A percentile compares a stretch with the other conserved stretches of the same genome.
These are phyloP conservation scores for Tachina grossa DNA, from an alignment of 2,888 invertebrate genomes.

Conservation along the genomic window DNA sequence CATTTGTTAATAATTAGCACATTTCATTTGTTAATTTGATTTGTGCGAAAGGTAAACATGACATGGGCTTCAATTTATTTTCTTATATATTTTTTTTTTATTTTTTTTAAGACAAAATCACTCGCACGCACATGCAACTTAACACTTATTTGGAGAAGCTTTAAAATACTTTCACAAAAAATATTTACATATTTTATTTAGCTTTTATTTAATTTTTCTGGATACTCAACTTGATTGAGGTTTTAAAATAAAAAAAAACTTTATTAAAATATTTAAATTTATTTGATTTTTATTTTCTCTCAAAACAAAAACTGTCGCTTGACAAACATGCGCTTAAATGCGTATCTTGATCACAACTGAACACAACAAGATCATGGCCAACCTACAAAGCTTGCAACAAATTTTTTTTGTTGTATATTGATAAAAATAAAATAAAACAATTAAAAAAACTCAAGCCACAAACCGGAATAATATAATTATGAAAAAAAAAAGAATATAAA, in stretches of 20 bases:
- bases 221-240: background rate
- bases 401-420: background rate
- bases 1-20: constrained; percentile 38
- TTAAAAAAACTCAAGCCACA: constrained; percentile 12
- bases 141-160: background rate
- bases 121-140: constrained; percentile 39
- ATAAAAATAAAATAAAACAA: background rate
- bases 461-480: constrained; percentile 39
- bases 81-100: no score
- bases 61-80: background rate
- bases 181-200: background rate
- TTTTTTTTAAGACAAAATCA: background rate
- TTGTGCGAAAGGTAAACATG: background rate
- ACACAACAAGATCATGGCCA: constrained; percentile 53
- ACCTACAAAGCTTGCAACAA: constrained; percentile 25
- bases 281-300: constrained; percentile 1
- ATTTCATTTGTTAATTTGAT: constrained; percentile 37
- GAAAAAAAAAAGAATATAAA: constrained; percentile 4
- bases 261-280: constrained; percentile 2
- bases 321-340: constrained; percentile 51
- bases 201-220: background rate
- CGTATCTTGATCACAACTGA: constrained; percentile 55
- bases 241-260: background rate
- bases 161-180: constrained; percentile 63
- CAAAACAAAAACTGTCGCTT: background rate